A percentile compares a stretch with the other conserved stretches of the same genome.
These are phyloP conservation scores for Microplitis deprimator DNA, from an alignment of 2,888 invertebrate genomes.

Conservation along the genomic window DNA sequence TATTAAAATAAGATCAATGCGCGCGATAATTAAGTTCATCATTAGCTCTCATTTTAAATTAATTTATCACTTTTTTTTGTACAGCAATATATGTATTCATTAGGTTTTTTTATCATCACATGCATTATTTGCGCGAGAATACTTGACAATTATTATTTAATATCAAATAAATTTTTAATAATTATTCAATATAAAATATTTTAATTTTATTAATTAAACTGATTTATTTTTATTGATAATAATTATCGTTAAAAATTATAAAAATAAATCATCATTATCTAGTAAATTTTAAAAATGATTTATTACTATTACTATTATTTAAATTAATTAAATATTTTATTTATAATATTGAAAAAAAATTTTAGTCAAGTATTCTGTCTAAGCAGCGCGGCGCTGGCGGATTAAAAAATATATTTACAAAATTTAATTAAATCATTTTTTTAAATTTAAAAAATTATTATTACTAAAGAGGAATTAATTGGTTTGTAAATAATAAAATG, in stretches of 20 bases:
- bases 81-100: constrained; percentile 45
- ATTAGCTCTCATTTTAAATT: constrained; percentile 46
- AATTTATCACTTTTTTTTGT: constrained; percentile 34
- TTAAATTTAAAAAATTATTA: background rate
- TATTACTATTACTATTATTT: no score
- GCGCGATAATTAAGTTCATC: constrained; percentile 62
- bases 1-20: constrained; percentile 55
- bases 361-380: constrained; percentile 61
- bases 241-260: no score
- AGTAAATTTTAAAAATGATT: no score
- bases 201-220: no score
- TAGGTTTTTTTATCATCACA: constrained; percentile 31
- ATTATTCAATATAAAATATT: no score
- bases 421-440: constrained; percentile 15
- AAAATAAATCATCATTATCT: no score
- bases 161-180: background rate
- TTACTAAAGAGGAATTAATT: background rate
- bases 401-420: constrained; percentile 48
- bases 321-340: constrained; percentile 2
- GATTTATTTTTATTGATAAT: no score
- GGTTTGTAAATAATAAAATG: constrained; percentile 13
- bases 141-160: constrained; percentile 54
- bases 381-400: constrained; percentile 62
- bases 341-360: constrained; percentile 16
- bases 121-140: constrained; percentile 65